Percentiles rank a stretch among this genome's conserved stretches.
Conservation (phyloP, 2,888 invertebrate species). For the Drosophila pseudotakahashii region DNA sequence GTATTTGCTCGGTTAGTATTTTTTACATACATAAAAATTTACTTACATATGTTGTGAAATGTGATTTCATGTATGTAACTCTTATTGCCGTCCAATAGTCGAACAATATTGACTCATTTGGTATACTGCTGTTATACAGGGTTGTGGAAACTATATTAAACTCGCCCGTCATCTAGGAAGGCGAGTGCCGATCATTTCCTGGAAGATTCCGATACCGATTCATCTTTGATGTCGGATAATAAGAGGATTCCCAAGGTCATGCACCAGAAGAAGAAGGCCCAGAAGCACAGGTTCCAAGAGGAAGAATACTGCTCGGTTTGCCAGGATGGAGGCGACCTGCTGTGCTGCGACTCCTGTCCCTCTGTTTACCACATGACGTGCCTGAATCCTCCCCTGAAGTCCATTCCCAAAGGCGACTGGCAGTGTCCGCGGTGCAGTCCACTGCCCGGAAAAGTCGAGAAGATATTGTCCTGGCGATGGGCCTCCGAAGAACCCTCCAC, state of each 20-base stretch:
- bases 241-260: background rate
- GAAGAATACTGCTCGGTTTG: background rate
- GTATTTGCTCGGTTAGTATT: background rate
- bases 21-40: background rate
- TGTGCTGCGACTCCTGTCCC: conserved; percentile 1
- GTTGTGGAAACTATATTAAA: background rate
- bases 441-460: background rate
- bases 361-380: background rate
- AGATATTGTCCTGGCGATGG: conserved; percentile 3
- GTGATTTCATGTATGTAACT: too few relatives aligned
- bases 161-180: background rate
- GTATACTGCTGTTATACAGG: background rate
- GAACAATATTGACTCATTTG: too few relatives aligned
- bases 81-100: too few relatives aligned
- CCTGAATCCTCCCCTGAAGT: background rate
- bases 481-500: background rate
- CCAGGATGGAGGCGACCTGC: background rate
- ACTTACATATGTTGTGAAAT: too few relatives aligned
- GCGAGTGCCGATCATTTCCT: background rate
- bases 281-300: background rate
- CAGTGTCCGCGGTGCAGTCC: background rate
- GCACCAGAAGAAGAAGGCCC: background rate
- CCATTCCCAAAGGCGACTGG: background rate
- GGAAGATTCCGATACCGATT: background rate
- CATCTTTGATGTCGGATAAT: background rate